phyloP scores from a whole-genome alignment of 1,140 invertebrate genomes.

The Magallana angulata region DNA sequence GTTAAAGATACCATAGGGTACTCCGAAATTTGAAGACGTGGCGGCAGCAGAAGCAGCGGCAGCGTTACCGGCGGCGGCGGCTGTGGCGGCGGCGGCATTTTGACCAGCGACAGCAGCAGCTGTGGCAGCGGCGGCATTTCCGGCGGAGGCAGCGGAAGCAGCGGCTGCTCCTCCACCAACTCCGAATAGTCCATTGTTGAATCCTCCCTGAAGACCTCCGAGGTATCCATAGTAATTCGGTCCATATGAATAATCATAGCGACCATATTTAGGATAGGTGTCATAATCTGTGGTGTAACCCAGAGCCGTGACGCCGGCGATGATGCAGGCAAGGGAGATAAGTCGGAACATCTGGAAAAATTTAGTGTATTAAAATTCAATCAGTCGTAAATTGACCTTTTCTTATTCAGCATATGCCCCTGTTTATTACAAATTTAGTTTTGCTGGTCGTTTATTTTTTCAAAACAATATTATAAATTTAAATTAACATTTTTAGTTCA shows the following conservation, averaged over 20 bases:
- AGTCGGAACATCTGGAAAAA: neutral
- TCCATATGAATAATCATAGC: neutral
- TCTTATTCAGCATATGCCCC: no score
- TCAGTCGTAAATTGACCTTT: no score
- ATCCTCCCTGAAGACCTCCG: neutral
- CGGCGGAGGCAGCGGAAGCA: neutral
- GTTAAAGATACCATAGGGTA: neutral
- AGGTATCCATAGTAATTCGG: neutral
- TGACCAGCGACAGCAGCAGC: neutral
- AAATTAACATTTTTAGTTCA: no score
- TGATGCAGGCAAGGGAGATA: neutral
- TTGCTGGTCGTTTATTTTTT: no score
- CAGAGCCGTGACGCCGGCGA: neutral
- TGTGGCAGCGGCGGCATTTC: slow-evolving; percentile 1
- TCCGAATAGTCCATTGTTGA: slow-evolving; percentile 5
- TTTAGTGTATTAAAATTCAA: no score
- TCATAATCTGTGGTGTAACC: neutral
- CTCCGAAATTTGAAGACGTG: neutral
- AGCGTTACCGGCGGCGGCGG: neutral
- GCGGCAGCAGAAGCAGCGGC: neutral
- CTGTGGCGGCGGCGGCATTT: neutral
- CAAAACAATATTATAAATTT: no score
- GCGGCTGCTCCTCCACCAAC: slow-evolving; percentile 1
- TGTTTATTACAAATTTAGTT: no score
- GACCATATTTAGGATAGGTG: neutral